Percentiles rank a stretch among this genome's conserved stretches.
Conservation (phyloP, 2,888 invertebrate species). For the Graphium colonna region DNA sequence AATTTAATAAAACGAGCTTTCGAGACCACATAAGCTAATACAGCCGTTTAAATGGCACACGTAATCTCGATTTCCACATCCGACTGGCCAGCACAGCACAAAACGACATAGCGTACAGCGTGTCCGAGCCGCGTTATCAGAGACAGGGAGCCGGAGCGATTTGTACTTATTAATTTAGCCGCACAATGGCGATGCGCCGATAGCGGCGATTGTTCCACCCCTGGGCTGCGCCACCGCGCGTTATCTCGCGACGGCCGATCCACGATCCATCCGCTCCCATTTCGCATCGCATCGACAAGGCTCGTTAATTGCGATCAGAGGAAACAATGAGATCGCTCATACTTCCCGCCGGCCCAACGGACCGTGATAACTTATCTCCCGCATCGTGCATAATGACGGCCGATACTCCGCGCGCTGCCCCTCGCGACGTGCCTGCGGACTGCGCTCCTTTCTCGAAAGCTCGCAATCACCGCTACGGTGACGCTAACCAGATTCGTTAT, state of each 20-base stretch:
- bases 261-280: slow-evolving; percentile 72
- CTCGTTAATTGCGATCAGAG: slow-evolving; percentile 75
- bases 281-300: slow-evolving; percentile 76
- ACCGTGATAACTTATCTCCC: slow-evolving; percentile 69
- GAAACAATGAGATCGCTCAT: slow-evolving; percentile 79
- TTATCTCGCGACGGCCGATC: slow-evolving; percentile 69
- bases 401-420: slow-evolving; percentile 49
- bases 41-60: no score
- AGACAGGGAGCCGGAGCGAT: no score
- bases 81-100: no score
- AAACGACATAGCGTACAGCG: no score
- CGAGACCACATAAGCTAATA: no score
- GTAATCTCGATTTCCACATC: no score
- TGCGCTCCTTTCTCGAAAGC: no score
- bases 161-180: not conserved
- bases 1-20: no score
- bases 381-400: slow-evolving; percentile 72
- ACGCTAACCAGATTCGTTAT: no score
- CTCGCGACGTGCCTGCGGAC: no score
- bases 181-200: slow-evolving; percentile 28
- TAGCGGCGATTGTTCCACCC: slow-evolving; percentile 55
- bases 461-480: no score
- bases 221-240: slow-evolving; percentile 32
- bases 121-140: no score
- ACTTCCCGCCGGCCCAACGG: slow-evolving; percentile 73